These are phyloP conservation scores for Agrotis segetum DNA, from an alignment of 2,888 invertebrate genomes.

Conservation along the genomic window DNA sequence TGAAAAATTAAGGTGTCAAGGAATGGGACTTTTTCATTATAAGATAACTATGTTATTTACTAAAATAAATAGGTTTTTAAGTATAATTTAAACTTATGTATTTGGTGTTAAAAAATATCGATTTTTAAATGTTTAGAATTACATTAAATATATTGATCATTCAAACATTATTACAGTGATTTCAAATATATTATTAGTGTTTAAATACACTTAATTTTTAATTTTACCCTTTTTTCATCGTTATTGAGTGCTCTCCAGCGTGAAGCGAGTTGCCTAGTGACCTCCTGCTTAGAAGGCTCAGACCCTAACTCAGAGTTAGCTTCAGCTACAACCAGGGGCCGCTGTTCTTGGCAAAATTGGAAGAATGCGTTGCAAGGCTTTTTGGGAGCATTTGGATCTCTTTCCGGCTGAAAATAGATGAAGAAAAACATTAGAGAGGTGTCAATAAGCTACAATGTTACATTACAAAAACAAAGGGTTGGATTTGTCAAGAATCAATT, in stretches of 20 bases:
- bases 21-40: not conserved
- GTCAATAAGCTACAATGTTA: not conserved
- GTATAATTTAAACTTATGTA: not conserved
- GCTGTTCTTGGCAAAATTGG: slow-evolving; percentile 95
- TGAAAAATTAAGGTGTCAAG: no score
- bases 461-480: not conserved
- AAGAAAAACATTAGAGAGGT: not conserved
- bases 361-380: slow-evolving; percentile 95
- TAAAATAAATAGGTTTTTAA: no score
- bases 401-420: slow-evolving; percentile 80
- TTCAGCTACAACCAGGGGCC: slow-evolving; percentile 93
- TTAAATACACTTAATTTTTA: no score
- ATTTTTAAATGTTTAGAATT: not conserved
- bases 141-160: not conserved
- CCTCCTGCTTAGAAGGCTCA: slow-evolving; percentile 94
- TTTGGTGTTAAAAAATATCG: not conserved
- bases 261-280: slow-evolving; percentile 94
- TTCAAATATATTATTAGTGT: not conserved
- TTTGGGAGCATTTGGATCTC: slow-evolving; percentile 95
- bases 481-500: not conserved
- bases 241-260: slow-evolving; percentile 93
- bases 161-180: not conserved
- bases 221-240: slow-evolving; percentile 93
- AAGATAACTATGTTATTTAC: not conserved
- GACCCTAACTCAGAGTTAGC: slow-evolving; percentile 91